Conservation (phyloP, 1,140 invertebrate species). For the Mactra quadrangularis region DNA sequence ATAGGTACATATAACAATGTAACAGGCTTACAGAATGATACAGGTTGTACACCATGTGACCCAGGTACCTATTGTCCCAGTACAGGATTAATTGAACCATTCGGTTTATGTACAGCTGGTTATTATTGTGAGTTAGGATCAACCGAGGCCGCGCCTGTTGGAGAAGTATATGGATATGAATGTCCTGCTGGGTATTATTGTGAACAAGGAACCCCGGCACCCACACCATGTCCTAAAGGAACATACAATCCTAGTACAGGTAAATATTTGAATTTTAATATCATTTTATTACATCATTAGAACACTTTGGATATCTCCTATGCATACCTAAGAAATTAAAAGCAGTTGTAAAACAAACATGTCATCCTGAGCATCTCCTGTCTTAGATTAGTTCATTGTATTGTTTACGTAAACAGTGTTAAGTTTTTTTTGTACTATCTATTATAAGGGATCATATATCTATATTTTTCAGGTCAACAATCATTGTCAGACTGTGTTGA, state of each 20-base stretch:
- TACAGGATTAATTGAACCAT: constrained; percentile 67
- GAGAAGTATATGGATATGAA: constrained; percentile 74
- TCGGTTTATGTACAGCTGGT: constrained; percentile 74
- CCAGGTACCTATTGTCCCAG: constrained; percentile 79
- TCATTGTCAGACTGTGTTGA: constrained; percentile 67
- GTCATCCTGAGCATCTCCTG: no score
- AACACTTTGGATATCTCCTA: neutral
- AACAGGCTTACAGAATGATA: constrained; percentile 71
- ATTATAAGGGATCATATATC: no score
- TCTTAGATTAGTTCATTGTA: no score
- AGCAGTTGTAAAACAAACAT: no score
- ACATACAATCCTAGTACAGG: constrained; percentile 77
- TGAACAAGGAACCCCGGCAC: constrained; percentile 75
- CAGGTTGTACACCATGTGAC: constrained; percentile 78
- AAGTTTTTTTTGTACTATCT: no score
- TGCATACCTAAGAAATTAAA: no score
- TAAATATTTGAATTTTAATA: constrained; percentile 51
- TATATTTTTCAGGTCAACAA: constrained; percentile 67
- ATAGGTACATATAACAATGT: constrained; percentile 79
- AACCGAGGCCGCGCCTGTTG: constrained; percentile 69
- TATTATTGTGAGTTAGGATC: constrained; percentile 79
- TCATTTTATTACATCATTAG: constrained; percentile 1
- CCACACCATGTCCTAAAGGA: constrained; percentile 76
- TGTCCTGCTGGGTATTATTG: constrained; percentile 80
- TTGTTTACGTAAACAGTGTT: no score